Conservation (phyloP, 2,888 invertebrate species). For the Isoperla grammatica region DNA sequence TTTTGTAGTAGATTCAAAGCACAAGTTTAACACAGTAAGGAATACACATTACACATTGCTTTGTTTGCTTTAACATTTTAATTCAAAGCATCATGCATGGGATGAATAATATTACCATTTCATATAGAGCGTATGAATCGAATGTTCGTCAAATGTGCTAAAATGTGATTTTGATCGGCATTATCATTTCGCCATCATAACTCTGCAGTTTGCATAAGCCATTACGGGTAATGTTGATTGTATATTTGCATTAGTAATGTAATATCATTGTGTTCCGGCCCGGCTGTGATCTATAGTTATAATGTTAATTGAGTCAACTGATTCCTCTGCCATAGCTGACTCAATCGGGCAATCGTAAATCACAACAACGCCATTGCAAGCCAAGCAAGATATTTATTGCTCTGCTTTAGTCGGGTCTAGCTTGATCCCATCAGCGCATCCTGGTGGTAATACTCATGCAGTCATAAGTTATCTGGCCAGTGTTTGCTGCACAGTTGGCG, state of each 20-base stretch:
- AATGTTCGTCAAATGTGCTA: too few relatives aligned
- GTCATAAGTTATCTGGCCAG: too few relatives aligned
- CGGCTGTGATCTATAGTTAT: neutral
- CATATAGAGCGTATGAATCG: too few relatives aligned
- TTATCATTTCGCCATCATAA: neutral
- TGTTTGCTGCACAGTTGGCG: too few relatives aligned
- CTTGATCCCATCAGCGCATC: neutral
- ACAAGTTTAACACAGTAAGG: too few relatives aligned
- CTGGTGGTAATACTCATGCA: too few relatives aligned
- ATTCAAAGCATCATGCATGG: too few relatives aligned
- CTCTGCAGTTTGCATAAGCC: slow-evolving; percentile 4
- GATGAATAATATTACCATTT: too few relatives aligned
- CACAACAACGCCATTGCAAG: neutral
- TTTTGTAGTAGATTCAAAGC: too few relatives aligned
- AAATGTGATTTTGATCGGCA: too few relatives aligned
- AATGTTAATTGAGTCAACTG: slow-evolving; percentile 12
- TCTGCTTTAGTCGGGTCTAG: neutral
- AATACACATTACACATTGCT: too few relatives aligned
- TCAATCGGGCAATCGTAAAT: neutral
- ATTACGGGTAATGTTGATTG: neutral
- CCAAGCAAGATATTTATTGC: neutral
- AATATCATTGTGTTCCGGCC: slow-evolving; percentile 7
- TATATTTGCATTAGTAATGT: slow-evolving; percentile 17
- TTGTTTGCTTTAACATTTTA: too few relatives aligned
- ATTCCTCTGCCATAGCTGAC: neutral